Base-by-base conservation (phyloP, 2,888 invertebrate genomes). In the Scaptomyza polygonia region DNA sequence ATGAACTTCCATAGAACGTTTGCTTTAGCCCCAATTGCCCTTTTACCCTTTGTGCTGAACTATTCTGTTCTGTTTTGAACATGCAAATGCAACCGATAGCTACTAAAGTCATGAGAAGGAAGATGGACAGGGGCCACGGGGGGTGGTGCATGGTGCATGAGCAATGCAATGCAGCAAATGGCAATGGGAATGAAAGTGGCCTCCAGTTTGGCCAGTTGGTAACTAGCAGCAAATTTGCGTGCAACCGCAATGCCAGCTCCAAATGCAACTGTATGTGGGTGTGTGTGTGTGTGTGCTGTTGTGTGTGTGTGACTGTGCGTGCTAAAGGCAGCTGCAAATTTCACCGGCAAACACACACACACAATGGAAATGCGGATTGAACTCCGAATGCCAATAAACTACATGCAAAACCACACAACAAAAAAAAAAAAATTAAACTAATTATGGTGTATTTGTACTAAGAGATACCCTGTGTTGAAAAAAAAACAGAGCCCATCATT, bases 171-270 rank as follows among this genome's bases (percentile, higher is more conserved):
- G 55, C 48, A 59, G 58, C 66, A 65, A 49, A 47, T 66, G 55
- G 55, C 65, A 45, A 44, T 59, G 62, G 62, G 30, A 51, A 44
- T 48, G 44, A 29, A 56, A 65, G 43, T 49, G 43, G 49, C 64
- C 53, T 54, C 48, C 47, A 55, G 53, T 63, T 39, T 63, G 68
- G 42, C 32, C 55, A 43, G 55, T 59, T 49, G 57, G 61, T 53
- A 64, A 72, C 63, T 68, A 54, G 63, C 44, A 72, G 52, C 63
- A 66, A 72, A 73, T 73, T 68, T 73, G 73, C 67, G 72, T 67
- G 63, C 59, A 72, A 77, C 73, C 80, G 63, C 64, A 77, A 63
- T 53, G 56, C 43, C 54, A 68, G 52, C 34, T 43, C 27, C 49
- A 49, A 34, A 16, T 45, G 34, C 51, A 36, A 36, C 8, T 36